These are phyloP conservation scores for Macquaria ambigua DNA, from an alignment of 2,113 vertebrate genomes.

Conservation along the genomic window DNA sequence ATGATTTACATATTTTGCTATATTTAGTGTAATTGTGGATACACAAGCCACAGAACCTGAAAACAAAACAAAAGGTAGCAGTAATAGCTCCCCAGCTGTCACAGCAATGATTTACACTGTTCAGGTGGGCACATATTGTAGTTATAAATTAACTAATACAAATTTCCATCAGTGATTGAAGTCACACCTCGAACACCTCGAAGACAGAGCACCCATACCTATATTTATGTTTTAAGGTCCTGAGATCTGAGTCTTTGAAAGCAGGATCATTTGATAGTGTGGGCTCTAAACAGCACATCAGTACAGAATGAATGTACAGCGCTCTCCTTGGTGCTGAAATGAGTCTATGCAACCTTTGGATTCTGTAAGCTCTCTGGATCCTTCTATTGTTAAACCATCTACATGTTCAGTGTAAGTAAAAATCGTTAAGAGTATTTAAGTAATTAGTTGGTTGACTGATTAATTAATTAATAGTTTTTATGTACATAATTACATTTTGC, in stretches of 20 bases:
- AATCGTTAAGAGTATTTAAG: fast-evolving
- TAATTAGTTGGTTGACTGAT: neutral
- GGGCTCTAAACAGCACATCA: neutral
- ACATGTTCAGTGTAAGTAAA: neutral
- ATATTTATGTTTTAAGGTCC: neutral
- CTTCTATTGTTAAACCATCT: neutral
- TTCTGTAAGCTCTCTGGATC: neutral
- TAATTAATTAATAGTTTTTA: neutral
- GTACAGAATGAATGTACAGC: neutral
- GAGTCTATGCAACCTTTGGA: fast-evolving
- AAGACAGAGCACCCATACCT: too few species aligned
- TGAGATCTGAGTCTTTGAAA: neutral
- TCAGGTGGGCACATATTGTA: neutral
- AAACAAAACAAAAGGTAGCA: neutral
- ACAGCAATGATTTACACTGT: neutral
- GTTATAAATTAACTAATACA: neutral
- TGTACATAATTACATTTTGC: neutral
- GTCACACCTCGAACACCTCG: too few species aligned
- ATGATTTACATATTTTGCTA: neutral
- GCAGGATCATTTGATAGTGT: neutral
- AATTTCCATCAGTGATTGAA: neutral
- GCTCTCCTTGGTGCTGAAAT: slow-evolving; percentile 41
- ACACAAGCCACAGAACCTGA: neutral
- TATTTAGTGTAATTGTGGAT: too few species aligned
- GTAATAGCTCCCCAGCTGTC: too few species aligned